Conservation (phyloP, 1,140 invertebrate genomes). For the Procambarus virginalis region DNA sequence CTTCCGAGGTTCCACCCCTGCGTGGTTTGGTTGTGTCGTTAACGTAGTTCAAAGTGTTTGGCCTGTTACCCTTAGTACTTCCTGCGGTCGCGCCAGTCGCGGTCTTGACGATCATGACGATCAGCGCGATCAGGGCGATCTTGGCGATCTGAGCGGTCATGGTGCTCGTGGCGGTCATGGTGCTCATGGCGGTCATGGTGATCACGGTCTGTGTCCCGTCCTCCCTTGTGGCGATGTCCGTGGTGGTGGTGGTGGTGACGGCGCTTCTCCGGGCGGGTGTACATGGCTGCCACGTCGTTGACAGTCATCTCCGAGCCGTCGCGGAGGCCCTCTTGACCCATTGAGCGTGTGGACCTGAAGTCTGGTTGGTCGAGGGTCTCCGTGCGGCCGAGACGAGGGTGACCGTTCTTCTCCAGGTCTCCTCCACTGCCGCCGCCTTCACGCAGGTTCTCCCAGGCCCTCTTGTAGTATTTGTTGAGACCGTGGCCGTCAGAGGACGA, state of each 20-base stretch:
- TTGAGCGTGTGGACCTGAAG: slow-evolving; percentile 71
- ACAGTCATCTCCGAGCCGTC: slow-evolving; percentile 88
- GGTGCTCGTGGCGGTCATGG: slow-evolving; percentile 79
- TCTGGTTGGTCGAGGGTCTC: slow-evolving; percentile 78
- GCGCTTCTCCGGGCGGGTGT: slow-evolving; percentile 81
- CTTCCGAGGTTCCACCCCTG: not conserved
- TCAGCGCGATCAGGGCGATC: slow-evolving; percentile 30
- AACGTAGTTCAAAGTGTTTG: not conserved
- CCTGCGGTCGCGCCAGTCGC: slow-evolving; percentile 59
- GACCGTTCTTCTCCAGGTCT: slow-evolving; percentile 77
- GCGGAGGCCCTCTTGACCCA: slow-evolving; percentile 79
- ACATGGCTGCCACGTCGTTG: slow-evolving; percentile 80
- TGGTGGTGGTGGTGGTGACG: slow-evolving; percentile 89
- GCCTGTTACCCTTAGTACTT: slow-evolving; percentile 51
- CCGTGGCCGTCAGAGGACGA: slow-evolving; percentile 83
- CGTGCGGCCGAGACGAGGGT: slow-evolving; percentile 74
- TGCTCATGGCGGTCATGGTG: slow-evolving; percentile 48
- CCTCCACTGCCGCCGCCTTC: slow-evolving; percentile 77
- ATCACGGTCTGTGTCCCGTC: slow-evolving; percentile 62
- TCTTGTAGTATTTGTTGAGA: slow-evolving; percentile 88
- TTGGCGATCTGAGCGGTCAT: slow-evolving; percentile 78
- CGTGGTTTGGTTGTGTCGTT: not conserved
- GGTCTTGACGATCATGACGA: slow-evolving; percentile 10
- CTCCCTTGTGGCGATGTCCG: slow-evolving; percentile 78
- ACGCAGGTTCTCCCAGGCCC: slow-evolving; percentile 94